Conservation (phyloP, 1,140 invertebrate genomes). For the Sitophilus oryzae region DNA sequence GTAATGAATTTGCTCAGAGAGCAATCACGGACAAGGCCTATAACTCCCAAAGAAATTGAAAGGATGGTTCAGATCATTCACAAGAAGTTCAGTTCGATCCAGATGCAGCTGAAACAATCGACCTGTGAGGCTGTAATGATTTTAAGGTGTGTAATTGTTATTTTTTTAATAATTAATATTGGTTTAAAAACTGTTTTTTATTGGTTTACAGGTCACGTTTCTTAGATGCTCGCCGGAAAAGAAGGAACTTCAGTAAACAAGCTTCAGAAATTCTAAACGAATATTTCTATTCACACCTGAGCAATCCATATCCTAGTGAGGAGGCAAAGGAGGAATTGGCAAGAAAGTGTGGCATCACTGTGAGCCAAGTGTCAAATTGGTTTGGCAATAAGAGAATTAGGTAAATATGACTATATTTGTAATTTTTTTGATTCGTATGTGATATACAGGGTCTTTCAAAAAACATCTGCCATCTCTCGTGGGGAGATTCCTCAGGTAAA, state of each 20-base stretch:
- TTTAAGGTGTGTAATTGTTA: slow-evolving; percentile 53
- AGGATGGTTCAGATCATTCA: slow-evolving; percentile 99
- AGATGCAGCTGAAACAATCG: slow-evolving; percentile 99
- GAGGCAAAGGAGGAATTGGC: slow-evolving; percentile 99
- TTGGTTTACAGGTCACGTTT: slow-evolving; percentile 60
- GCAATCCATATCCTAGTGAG: slow-evolving; percentile 99
- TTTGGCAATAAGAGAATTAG: slow-evolving; percentile 99
- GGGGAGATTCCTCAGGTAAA: no score
- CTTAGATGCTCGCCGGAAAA: slow-evolving; percentile 95
- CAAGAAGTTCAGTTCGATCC: slow-evolving; percentile 99
- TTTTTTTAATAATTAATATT: background rate
- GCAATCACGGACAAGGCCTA: slow-evolving; percentile 93
- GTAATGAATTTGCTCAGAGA: slow-evolving; percentile 97
- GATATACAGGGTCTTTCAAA: no score
- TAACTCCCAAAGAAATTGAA: slow-evolving; percentile 94
- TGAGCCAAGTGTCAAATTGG: slow-evolving; percentile 97
- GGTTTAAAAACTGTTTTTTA: background rate
- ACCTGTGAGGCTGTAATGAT: slow-evolving; percentile 99
- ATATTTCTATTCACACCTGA: slow-evolving; percentile 99
- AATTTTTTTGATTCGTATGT: no score
- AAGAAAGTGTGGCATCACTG: slow-evolving; percentile 98
- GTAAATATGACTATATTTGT: slow-evolving; percentile 8
- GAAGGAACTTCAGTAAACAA: slow-evolving; percentile 99
- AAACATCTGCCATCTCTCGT: no score
- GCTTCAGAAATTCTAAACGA: slow-evolving; percentile 99